Conservation (phyloP, 1,140 invertebrate species). For the Plectus sambesii region DNA sequence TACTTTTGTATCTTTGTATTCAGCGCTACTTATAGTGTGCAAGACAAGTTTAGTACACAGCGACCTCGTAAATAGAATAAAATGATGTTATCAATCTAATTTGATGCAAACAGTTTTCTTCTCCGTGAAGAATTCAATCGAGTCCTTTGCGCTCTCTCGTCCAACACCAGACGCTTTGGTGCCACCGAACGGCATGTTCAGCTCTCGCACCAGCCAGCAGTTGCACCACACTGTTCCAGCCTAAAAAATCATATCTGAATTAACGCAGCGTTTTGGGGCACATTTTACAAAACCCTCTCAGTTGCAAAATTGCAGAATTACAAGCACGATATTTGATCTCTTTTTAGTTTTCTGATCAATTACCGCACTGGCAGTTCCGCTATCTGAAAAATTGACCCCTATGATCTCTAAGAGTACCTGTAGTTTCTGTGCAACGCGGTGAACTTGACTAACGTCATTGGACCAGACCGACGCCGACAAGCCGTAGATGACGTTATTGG, state of each 20-base stretch:
- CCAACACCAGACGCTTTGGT: conserved; percentile 54
- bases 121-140: conserved; percentile 55
- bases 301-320: conserved; percentile 12
- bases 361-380: conserved; percentile 18
- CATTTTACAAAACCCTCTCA: conserved; percentile 6
- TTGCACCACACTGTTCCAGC: conserved; percentile 57
- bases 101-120: conserved; percentile 54
- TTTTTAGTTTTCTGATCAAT: no score
- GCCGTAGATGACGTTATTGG: conserved; percentile 52
- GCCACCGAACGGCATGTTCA: conserved; percentile 58
- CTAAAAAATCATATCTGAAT: conserved; percentile 36
- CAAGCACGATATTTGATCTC: no score
- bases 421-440: conserved; percentile 49
- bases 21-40: no score
- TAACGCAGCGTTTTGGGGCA: conserved; percentile 7
- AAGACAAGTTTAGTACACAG: no score
- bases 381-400: no score
- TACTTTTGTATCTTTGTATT: no score
- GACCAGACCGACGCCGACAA: conserved; percentile 54
- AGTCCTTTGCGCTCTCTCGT: conserved; percentile 52
- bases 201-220: conserved; percentile 53
- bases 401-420: conserved; percentile 37
- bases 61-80: no score
- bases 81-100: conserved; percentile 24
- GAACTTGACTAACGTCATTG: conserved; percentile 47